A percentile compares a stretch with the other conserved stretches of the same genome.
These are phyloP conservation scores for Diaperis boleti DNA, from an alignment of 2,888 invertebrate genomes.

Conservation along the genomic window DNA sequence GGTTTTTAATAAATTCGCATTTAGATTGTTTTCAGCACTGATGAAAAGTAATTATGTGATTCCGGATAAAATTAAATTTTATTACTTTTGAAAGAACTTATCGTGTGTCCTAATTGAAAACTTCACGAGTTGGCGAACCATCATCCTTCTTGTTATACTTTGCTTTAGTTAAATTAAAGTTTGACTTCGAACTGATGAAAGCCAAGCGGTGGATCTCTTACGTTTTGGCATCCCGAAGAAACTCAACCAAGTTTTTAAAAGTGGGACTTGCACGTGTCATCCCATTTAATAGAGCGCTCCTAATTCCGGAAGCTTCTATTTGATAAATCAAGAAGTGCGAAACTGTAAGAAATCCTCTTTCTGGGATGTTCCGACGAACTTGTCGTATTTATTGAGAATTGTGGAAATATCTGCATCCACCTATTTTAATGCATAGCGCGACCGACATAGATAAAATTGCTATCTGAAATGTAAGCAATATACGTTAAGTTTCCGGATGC, in stretches of 20 bases:
- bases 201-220: background rate
- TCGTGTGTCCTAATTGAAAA: constrained; percentile 19
- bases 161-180: constrained; percentile 5
- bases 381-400: background rate
- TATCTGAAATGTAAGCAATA: constrained; percentile 5
- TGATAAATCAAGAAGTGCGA: too few species aligned
- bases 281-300: background rate
- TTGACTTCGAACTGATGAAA: background rate
- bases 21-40: too few species aligned
- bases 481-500: constrained; percentile 9
- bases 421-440: constrained; percentile 12
- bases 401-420: background rate
- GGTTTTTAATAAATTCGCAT: too few species aligned
- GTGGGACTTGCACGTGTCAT: background rate
- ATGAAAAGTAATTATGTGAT: too few species aligned
- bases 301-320: background rate
- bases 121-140: background rate
- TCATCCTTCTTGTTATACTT: constrained; percentile 12
- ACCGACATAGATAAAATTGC: constrained; percentile 8
- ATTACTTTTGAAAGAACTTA: constrained; percentile 15
- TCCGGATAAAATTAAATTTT: constrained; percentile 12
- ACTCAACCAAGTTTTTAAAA: background rate
- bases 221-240: background rate
- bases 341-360: too few species aligned
- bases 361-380: background rate